Conservation (phyloP, 2,113 vertebrate genomes). For the Tyrannus savana region DNA sequence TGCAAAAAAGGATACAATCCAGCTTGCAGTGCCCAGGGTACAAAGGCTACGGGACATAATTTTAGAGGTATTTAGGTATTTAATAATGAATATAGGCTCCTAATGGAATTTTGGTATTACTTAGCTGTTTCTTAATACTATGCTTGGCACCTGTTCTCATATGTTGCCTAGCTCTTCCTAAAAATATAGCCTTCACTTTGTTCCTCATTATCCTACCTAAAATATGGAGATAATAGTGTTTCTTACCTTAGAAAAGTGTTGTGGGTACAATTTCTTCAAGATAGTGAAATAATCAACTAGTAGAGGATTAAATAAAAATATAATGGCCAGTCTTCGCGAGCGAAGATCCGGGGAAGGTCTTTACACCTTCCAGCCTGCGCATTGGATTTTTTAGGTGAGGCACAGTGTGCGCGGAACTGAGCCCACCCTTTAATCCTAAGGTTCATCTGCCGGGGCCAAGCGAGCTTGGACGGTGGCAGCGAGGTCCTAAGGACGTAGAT, state of each 20-base stretch:
- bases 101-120: not conserved
- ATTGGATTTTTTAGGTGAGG: too few relatives aligned
- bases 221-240: not conserved
- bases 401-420: too few relatives aligned
- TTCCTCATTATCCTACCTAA: not conserved
- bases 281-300: not conserved
- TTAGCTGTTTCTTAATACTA: not conserved
- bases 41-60: not conserved
- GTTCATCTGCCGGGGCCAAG: too few relatives aligned
- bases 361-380: too few relatives aligned
- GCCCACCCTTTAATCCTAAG: too few relatives aligned
- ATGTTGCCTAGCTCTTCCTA: not conserved
- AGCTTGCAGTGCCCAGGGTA: not conserved
- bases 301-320: too few relatives aligned
- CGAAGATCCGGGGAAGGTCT: too few relatives aligned
- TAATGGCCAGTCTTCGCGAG: too few relatives aligned
- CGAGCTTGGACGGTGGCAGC: too few relatives aligned
- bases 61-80: not conserved
- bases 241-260: not conserved
- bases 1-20: not conserved
- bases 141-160: not conserved
- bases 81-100: not conserved
- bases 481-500: too few relatives aligned
- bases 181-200: not conserved
- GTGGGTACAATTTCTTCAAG: not conserved